A percentile compares a stretch with the other conserved stretches of the same genome.
phyloP scores from a whole-genome alignment of 2,113 vertebrate genomes.

The Megaceryle torquata region DNA sequence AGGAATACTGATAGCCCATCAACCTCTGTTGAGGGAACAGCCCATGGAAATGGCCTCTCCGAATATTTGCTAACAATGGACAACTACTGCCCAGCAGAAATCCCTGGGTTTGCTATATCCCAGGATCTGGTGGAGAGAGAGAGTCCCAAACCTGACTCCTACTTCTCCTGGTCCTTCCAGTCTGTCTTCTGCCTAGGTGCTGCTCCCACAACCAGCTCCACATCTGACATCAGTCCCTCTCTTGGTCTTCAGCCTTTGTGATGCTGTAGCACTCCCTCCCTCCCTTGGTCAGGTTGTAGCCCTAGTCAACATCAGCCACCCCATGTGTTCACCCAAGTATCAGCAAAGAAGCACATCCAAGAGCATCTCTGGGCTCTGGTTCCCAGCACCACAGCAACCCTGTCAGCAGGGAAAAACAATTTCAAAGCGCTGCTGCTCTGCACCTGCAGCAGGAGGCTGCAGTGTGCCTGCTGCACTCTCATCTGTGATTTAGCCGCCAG shows the following conservation, averaged over 20 bases:
- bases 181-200: background rate
- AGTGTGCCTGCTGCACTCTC: background rate
- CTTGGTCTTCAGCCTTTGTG: background rate
- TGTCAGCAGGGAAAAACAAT: background rate
- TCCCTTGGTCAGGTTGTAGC: background rate
- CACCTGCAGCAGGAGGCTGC: background rate
- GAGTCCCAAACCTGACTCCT: background rate
- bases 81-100: background rate
- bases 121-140: background rate
- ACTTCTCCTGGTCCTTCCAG: background rate
- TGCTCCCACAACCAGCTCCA: background rate
- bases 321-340: rapidly evolving
- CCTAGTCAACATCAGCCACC: background rate
- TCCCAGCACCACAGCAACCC: background rate
- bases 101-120: background rate
- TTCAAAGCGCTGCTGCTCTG: background rate
- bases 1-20: background rate
- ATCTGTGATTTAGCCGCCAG: background rate
- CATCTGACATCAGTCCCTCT: background rate
- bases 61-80: background rate
- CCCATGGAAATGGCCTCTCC: background rate
- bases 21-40: background rate
- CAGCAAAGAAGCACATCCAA: background rate
- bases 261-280: background rate
- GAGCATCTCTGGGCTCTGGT: background rate